phyloP scores from a whole-genome alignment of 2,113 vertebrate genomes.

The Ceuthmochares aereus region DNA sequence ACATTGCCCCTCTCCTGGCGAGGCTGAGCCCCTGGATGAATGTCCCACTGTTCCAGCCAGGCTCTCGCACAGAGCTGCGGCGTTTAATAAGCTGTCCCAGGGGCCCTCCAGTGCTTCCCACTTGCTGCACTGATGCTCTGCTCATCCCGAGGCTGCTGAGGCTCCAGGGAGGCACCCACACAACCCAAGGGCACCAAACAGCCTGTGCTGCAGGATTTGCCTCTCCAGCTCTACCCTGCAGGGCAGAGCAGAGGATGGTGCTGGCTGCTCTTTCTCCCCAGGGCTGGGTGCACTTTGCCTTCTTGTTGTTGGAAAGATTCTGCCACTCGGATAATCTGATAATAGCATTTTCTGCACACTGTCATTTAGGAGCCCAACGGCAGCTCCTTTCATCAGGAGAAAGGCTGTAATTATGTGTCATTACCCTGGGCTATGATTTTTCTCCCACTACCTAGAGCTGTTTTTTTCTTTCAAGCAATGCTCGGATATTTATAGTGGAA shows the following conservation, averaged over 20 bases:
- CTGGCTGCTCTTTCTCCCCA: neutral
- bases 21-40: neutral
- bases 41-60: neutral
- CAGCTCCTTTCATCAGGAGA: constrained; percentile 49
- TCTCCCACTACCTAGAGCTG: constrained; percentile 24
- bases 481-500: constrained; percentile 42
- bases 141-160: fast-evolving
- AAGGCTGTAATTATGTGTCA: constrained; percentile 55
- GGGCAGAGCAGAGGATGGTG: neutral
- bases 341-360: constrained; percentile 11
- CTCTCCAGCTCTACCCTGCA: neutral
- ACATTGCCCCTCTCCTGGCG: neutral
- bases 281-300: neutral
- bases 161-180: neutral
- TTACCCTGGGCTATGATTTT: constrained; percentile 52
- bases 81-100: neutral
- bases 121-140: neutral
- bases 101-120: neutral
- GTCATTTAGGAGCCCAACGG: constrained; percentile 32
- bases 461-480: neutral
- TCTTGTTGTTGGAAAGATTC: neutral
- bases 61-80: neutral
- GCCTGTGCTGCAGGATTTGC: neutral
- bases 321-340: constrained; percentile 19
- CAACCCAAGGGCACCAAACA: neutral